Base-by-base conservation (phyloP, 2,888 invertebrate species). In the Xestoiulus laeticollis region DNA sequence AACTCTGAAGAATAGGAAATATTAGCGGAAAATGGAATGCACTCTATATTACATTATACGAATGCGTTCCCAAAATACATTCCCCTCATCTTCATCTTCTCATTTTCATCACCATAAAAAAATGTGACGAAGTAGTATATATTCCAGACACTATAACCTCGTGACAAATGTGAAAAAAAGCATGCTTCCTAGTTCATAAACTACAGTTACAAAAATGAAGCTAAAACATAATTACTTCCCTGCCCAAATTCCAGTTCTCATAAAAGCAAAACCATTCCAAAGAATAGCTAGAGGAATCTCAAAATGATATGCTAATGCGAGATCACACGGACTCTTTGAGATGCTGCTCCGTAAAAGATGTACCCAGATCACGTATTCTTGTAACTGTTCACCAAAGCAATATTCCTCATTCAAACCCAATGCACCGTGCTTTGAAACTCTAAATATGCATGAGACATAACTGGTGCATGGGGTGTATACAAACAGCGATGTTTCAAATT, bases 231-330 rank as follows among this genome's bases (percentile, higher is more conserved):
- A 68, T 68, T 68, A 26, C 59, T 6, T 68, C 59, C 22, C 59
- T n/a, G 10, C 59, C 19, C 6, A n/a, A 68, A 68, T 68, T 68
- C 59, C 59, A 68, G 59, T n/a, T 22, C 22, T 68, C 22, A 19
- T 68, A 22, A 68, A 68, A n/a, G 22, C 59, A 68, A 68, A 68
- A 59, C 53, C 53, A n/a, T 59, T 5, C 53, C 19, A 22, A n/a
- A 68, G 59, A 68, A 68, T 8, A 22, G 59, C 22, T 0, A 59
- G 8, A 22, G 14, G 59, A 22, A 68, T 68, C 10, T 68, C 22
- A 68, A 68, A 68, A 68, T 68, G 59, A 68, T 68, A 68, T 68
- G 59, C 59, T 68, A 68, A 68, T 68, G 59, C 59, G 59, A 68
- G 59, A 68, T 68, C 59, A 68, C 22, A 19, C n/a, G 59, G 22